Conservation (phyloP, 2,797 vertebrate genomes). For the Macropus fuliginosus region DNA sequence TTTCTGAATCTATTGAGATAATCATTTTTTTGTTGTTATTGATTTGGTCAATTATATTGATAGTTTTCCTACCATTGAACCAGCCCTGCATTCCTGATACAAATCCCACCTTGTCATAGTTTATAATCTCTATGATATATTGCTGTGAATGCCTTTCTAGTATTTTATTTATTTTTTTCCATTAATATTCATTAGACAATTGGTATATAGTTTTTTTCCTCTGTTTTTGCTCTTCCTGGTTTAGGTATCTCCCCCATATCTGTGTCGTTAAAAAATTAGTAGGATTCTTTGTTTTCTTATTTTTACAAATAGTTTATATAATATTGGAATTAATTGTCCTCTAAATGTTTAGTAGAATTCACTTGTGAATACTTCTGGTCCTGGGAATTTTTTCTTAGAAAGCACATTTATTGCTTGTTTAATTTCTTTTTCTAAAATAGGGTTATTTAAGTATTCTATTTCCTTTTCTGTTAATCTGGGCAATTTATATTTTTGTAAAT, state of each 20-base stretch:
- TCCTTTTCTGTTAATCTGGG: too few relatives aligned
- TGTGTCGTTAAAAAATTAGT: not conserved
- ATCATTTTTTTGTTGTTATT: not conserved
- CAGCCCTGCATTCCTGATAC: not conserved
- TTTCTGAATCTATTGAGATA: not conserved
- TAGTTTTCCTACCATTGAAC: not conserved
- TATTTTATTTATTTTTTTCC: not conserved
- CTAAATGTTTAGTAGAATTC: not conserved
- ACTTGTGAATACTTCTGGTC: not conserved
- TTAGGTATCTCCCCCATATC: not conserved
- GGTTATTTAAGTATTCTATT: too few relatives aligned
- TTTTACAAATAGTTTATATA: not conserved
- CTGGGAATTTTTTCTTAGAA: not conserved
- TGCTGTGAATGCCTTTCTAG: not conserved
- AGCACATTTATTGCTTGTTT: not conserved
- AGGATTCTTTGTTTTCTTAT: not conserved
- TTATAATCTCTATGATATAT: too few relatives aligned
- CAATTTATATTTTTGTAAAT: not conserved
- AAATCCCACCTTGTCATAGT: not conserved
- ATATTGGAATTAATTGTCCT: not conserved
- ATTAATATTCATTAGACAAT: not conserved
- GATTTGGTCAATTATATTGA: not conserved
- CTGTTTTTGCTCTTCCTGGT: too few relatives aligned
- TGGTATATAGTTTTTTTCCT: too few relatives aligned
- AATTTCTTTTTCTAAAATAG: not conserved